Base-by-base conservation (phyloP, 2,113 vertebrate species). In the Prunella fulvescens region DNA sequence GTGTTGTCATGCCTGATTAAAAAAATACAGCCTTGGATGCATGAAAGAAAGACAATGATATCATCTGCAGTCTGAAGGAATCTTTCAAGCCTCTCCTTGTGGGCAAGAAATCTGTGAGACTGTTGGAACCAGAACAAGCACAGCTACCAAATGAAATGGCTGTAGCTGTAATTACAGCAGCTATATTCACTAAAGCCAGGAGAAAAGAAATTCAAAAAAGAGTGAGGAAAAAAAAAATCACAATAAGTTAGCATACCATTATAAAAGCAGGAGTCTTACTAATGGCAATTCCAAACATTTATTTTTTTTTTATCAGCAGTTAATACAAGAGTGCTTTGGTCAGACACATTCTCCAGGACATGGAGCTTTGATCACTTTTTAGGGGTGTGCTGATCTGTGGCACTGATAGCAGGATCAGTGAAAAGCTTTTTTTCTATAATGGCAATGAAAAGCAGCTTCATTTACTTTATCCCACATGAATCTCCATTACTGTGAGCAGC, bases 401-500 rank as follows among this genome's bases (percentile, higher is more conserved):
- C 66, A 45, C n/a, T 10, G 58, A 82, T 72, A 92, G 66, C 54
- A 85, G 60, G 53, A 69, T 23, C 53, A 42, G 74, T 14, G 58
- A 83, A 89, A 90, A 88, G 33, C 50, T 42, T 80, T 91, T 80
- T 69, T 61, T 81, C 58, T 61, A 87, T 62, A 73, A 93, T 44
- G 58, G 26, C 61, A 90, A 45, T 39, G 70, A 69, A 82, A 94
- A 90, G 66, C 81, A 81, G 70, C 65, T 91, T 91, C 78, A 88
- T 66, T 94, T 82, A 70, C 67, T 86, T 92, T 67, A 90, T 86
- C 86, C 54, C 33, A 78, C 51, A 73, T 83, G 39, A 90, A 90
- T 94, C 88, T 92, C 82, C 58, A 90, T 90, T 92, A 92, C 39
- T 47, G n/a, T 19, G 80, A 96, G n/a, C 62, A 92, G 47, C 71